Base-by-base conservation (phyloP, 2,888 invertebrate species). In the Luperina nickerlii region DNA sequence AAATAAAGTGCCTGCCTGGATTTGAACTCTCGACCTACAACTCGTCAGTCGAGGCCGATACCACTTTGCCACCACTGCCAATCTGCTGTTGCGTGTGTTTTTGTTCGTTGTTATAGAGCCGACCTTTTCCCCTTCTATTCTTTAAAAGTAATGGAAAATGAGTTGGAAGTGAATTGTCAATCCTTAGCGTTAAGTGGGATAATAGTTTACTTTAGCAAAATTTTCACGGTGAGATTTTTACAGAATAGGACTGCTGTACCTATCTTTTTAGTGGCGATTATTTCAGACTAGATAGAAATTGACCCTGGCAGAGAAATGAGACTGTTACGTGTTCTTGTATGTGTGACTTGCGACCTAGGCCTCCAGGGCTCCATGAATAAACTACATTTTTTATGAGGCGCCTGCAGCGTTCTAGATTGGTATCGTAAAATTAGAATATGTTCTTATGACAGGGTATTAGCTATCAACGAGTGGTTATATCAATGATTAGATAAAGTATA, bases 241-340 rank as follows among this genome's bases (percentile, higher is more conserved):
- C 48, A 20, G 27, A 48, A 24, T 24, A 8, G 27, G 7, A 32
- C 70, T 76, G 9, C 60, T 75, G 45, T 60, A 13, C 1, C 0
- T 62, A 0, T 20, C 2, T 70, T 38, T 38, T 72, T 5, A 51
- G 82, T 66, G 70, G 20, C 70, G 13, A 18, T 62, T 32, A 67
- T 67, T 45, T 60, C 20, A 62, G 32, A 54, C 62, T 38, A 18
- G n/a, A 54, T 76, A 15, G 15, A 54, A 48, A 8, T 11, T 54
- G 48, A 80, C 81, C 85, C 80, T 85, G 68, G 38, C 68, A 75
- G 51, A 85, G 85, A 82, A 82, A 84, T 81, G 65, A 77, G 24
- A 48, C 62, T 2, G n/a, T 32, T 20, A 79, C 38, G 11, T 62
- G 57, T 60, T 62, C 66, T 54, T 32, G 60, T 48, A 69, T 60